Conservation (phyloP, 2,888 invertebrate genomes). For the Sipha maydis region DNA sequence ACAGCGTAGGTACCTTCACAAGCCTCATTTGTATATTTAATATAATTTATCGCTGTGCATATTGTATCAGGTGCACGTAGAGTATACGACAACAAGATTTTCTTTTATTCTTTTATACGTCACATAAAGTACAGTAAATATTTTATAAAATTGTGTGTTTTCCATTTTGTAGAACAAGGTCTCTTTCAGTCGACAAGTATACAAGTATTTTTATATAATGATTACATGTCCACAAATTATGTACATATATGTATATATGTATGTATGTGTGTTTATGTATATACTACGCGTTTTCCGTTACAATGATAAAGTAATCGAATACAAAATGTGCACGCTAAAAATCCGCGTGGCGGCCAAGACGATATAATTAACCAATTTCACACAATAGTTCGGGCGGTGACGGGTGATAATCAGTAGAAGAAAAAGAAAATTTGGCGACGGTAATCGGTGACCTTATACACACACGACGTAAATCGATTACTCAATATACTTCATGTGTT, state of each 20-base stretch:
- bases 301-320: constrained; percentile 29
- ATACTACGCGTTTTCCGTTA: neutral
- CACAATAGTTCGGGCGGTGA: neutral
- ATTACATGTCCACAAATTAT: neutral
- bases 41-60: neutral
- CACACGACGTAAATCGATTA: constrained; percentile 13
- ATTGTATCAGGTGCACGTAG: neutral
- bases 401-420: neutral
- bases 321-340: constrained; percentile 19
- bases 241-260: too few relatives aligned
- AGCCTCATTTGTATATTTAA: too few relatives aligned
- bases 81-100: neutral
- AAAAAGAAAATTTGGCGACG: constrained; percentile 1
- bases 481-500: neutral
- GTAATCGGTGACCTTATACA: constrained; percentile 48
- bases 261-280: too few relatives aligned
- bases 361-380: constrained; percentile 34
- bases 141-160: neutral
- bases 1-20: too few relatives aligned
- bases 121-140: neutral
- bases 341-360: constrained; percentile 46
- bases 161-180: constrained; percentile 53
- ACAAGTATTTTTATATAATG: neutral
- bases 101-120: constrained; percentile 43
- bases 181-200: constrained; percentile 32